phyloP scores from a whole-genome alignment of 2,113 vertebrate species.

The Tupaia chinensis region DNA sequence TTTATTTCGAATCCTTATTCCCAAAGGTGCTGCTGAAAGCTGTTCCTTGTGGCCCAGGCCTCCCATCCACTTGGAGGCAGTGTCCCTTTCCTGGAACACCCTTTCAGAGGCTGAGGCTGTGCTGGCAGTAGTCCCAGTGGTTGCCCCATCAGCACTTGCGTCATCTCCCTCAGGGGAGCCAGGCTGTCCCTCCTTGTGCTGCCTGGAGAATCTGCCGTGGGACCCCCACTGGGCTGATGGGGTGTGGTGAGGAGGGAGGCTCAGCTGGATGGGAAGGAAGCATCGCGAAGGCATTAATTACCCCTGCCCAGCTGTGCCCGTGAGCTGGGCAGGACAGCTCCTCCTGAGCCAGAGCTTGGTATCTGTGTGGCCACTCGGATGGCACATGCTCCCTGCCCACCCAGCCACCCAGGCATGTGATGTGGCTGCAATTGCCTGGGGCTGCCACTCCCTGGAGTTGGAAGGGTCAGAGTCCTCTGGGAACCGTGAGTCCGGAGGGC shows the following conservation, averaged over 20 bases:
- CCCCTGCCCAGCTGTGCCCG: background rate
- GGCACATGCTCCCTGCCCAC: background rate
- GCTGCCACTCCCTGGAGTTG: background rate
- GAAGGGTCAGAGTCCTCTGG: background rate
- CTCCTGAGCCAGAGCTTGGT: background rate
- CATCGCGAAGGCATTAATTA: background rate
- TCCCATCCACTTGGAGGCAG: background rate
- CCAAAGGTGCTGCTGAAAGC: background rate
- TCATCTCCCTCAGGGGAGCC: background rate
- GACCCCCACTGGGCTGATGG: background rate
- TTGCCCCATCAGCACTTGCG: background rate
- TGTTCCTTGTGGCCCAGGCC: background rate
- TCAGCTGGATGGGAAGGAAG: background rate
- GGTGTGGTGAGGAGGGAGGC: background rate
- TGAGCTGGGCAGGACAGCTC: background rate
- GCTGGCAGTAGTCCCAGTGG: background rate
- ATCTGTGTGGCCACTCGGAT: background rate
- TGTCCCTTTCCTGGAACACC: background rate
- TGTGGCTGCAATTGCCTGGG: background rate
- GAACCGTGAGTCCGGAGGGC: background rate
- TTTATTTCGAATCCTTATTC: background rate
- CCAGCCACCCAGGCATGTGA: background rate
- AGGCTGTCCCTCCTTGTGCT: background rate
- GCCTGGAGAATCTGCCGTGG: background rate
- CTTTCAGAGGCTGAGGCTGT: background rate